Conservation (phyloP, 2,797 vertebrate genomes). For the Aselliscus stoliczkanus region DNA sequence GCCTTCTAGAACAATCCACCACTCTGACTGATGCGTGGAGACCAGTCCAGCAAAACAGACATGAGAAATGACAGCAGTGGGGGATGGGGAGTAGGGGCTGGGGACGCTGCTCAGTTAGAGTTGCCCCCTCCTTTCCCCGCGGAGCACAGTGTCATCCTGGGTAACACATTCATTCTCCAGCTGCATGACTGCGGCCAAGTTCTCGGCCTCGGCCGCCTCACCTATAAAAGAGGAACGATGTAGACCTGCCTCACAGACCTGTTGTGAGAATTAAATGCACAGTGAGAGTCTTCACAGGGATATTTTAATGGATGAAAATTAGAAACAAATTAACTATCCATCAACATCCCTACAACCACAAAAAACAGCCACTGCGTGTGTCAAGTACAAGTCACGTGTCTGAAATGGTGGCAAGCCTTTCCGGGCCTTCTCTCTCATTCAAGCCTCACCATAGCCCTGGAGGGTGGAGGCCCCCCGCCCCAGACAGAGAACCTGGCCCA, state of each 20-base stretch:
- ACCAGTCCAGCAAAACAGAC: background rate
- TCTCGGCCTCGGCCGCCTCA: background rate
- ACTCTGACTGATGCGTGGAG: background rate
- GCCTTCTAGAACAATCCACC: background rate
- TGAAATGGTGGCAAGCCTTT: accelerated
- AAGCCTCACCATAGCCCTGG: background rate
- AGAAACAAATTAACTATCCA: background rate
- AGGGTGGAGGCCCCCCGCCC: background rate
- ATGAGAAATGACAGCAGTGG: accelerated
- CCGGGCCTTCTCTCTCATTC: background rate
- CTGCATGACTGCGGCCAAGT: background rate
- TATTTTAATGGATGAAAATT: background rate
- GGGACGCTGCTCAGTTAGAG: accelerated
- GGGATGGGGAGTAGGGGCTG: accelerated
- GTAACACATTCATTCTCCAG: background rate
- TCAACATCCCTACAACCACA: background rate
- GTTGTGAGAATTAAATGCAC: background rate
- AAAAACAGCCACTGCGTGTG: accelerated
- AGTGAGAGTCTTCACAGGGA: background rate
- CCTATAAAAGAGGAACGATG: background rate
- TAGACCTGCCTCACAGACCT: background rate
- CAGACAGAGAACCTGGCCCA: background rate
- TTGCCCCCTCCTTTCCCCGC: background rate
- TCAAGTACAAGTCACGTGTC: background rate
- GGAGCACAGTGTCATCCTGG: accelerated